phyloP scores from a whole-genome alignment of 2,113 vertebrate genomes.

The Protomyctophum bolini region DNA sequence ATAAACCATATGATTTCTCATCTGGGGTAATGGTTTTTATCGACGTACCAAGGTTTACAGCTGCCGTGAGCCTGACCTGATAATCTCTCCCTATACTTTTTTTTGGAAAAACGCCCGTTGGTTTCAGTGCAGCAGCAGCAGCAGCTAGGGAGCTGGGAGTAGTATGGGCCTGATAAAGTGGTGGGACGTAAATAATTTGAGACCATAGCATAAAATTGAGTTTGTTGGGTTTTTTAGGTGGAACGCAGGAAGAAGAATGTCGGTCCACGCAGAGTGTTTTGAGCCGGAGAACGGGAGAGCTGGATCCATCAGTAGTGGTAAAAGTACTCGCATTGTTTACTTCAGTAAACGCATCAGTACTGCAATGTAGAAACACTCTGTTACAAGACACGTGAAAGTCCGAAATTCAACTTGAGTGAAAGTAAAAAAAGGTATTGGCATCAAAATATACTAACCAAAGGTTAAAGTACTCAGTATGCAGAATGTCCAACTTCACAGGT shows the following conservation, averaged over 20 bases:
- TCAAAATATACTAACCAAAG: too few relatives aligned
- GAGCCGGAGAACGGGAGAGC: background rate
- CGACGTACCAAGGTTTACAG: too few relatives aligned
- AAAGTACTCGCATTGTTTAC: too few relatives aligned
- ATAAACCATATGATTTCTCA: too few relatives aligned
- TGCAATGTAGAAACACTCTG: too few relatives aligned
- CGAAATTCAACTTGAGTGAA: too few relatives aligned
- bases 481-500: too few relatives aligned
- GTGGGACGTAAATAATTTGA: background rate
- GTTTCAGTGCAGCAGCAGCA: background rate
- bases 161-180: background rate
- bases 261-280: background rate
- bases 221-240: background rate
- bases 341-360: too few relatives aligned
- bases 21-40: too few relatives aligned
- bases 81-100: background rate
- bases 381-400: too few relatives aligned
- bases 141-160: background rate
- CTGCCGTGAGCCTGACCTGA: background rate
- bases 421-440: too few relatives aligned
- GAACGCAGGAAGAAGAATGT: background rate
- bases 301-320: background rate
- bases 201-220: background rate
- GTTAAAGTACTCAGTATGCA: too few relatives aligned
- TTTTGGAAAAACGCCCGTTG: background rate